Evolutionary conservation across 2,888 invertebrate species (phyloP), one percentile per base, ranked within the genome.

Genomic region (Thymelicus sylvestris): DNA sequence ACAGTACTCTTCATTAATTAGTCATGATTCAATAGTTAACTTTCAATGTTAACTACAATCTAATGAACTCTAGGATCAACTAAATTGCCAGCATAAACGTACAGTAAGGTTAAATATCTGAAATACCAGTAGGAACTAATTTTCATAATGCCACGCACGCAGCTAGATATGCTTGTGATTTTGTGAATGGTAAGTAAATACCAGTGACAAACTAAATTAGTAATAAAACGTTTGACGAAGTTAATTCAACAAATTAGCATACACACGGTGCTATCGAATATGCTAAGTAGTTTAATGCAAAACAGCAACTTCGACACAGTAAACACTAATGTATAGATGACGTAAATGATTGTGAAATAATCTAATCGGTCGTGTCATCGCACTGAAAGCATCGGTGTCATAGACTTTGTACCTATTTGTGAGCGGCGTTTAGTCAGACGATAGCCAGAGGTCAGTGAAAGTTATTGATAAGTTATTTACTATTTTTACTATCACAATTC

Each of bases 361-460:
- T 70, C 69, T 70, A 64, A 70, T 70, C 61, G 31, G 7, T 31
- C 39, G 66, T 60, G 73, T 73, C 74, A 73, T 74, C 73, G 74
- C 66, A 68, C 74, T 50, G 13, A 15, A 48, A 64, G n/a, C 64
- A 64, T 48, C 44, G 57, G 57, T 64, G 69, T 59, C 48, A 60
- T 47, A 71, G 72, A 74, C 72, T 74, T 74, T 73, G 71, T 59
- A 73, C 74, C 72, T 52, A 66, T 44, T 62, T 70, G 60, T 61
- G 60, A n/a, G 48, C 15, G 72, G 63, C 10, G 41, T 63, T 66
- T 39, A 19, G 59, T 24, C 61, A 31, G 39, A 39, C 13, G 57
- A 66, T 66, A 57, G 57, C 44, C 24, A 66, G 57, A 44, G 66
- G 66, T 66, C 57, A 66, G 66, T n/a, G 66, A 66, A 66, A 66